Evolutionary conservation across 2,888 invertebrate species (phyloP), one percentile per base, ranked within the genome.

Genomic region (Acanthosoma haemorrhoidale): DNA sequence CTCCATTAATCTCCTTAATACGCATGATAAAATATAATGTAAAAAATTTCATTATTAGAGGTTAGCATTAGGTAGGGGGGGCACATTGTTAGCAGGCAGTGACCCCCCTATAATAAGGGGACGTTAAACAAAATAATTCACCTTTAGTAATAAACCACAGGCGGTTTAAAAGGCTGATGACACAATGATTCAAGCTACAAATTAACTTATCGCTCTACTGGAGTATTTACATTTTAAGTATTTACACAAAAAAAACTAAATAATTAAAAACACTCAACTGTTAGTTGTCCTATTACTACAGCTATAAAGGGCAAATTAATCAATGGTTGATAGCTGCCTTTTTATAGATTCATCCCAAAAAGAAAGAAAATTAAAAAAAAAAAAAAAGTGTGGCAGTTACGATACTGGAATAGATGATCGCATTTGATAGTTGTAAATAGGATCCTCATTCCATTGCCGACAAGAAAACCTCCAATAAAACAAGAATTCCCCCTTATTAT

Each of bases 401-500:
- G 21, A 51, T 51, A 51, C 29, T 25, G 29, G 51, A 51, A 51
- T 51, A 51, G 51, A 51, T 51, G 51, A 3, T 51, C 13, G 25
- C n/a, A n/a, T 2, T 6, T 2, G 51, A 51, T 51, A 51, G 51
- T 51, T 51, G 25, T 25, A 51, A 51, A 51, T 25, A 51, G n/a
- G 25, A n/a, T 51, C 51, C 29, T 51, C 51, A n/a, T 51, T 51
- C n/a, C 43, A 43, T 25, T 25, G 11, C 11, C 51, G 11, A 51
- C 51, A 51, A 51, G 51, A 51, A 51, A 51, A 51, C 25, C n/a
- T 25, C 51, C 29, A 25, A 51, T 51, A 51, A 51, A 51, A 51
- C 51, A 51, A 51, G 25, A n/a, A 51, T 51, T n/a, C n/a, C 13
- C 25, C 25, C 25, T 38, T 25, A 58, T 68, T 68, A 68, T 68